These are phyloP conservation scores for Doryteuthis pealeii DNA, from an alignment of 1,140 invertebrate species.

Conservation along the genomic window DNA sequence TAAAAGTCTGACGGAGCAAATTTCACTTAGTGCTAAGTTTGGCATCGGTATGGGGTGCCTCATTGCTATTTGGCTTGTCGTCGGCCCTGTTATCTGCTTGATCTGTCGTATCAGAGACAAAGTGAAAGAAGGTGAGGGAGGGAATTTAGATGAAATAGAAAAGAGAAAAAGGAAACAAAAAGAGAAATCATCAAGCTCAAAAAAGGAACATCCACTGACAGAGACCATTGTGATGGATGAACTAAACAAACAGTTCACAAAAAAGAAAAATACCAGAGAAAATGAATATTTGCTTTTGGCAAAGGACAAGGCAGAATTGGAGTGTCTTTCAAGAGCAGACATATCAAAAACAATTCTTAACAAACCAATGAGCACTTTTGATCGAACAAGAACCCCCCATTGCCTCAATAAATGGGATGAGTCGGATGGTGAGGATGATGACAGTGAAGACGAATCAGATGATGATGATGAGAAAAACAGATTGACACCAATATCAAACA, in stretches of 20 bases:
- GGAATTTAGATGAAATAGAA: background rate
- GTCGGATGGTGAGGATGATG: background rate
- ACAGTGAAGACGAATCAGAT: background rate
- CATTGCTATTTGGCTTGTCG: slow-evolving; percentile 39
- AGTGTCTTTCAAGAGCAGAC: background rate
- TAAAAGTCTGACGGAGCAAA: background rate
- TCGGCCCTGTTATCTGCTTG: slow-evolving; percentile 49
- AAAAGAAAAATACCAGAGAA: slow-evolving; percentile 17
- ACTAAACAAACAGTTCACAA: slow-evolving; percentile 29
- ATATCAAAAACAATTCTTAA: background rate
- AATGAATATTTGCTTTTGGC: slow-evolving; percentile 6
- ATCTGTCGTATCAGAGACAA: slow-evolving; percentile 37
- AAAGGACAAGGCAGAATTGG: background rate
- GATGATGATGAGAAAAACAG: background rate
- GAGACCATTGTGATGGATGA: slow-evolving; percentile 47
- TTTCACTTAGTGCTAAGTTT: slow-evolving; percentile 27
- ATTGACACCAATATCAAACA: background rate
- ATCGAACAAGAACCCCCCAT: background rate
- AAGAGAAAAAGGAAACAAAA: slow-evolving; percentile 20
- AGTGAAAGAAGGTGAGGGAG: slow-evolving; percentile 16
- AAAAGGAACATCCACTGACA: slow-evolving; percentile 36
- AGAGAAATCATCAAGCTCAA: background rate
- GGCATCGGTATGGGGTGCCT: slow-evolving; percentile 43
- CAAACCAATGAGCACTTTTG: slow-evolving; percentile 19
- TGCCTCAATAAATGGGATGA: background rate